phyloP scores from a whole-genome alignment of 2,888 invertebrate species.

The Sepioteuthis lessoniana region DNA sequence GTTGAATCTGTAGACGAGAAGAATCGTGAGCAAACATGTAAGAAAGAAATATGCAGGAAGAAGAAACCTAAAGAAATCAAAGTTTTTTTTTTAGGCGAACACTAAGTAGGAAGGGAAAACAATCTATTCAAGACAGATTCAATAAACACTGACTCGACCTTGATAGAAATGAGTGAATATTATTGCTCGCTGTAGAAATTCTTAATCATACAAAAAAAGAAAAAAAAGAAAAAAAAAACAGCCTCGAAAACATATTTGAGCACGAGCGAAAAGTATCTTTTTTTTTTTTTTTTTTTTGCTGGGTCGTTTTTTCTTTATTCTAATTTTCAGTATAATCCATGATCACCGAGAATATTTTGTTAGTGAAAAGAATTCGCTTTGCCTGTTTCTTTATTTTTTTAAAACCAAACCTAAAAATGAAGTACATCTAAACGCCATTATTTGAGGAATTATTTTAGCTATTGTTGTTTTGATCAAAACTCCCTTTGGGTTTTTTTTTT shows the following conservation, averaged over 20 bases:
- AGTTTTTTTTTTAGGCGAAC: not conserved
- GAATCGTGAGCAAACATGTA: not conserved
- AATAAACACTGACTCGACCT: not conserved
- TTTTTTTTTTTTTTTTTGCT: not conserved
- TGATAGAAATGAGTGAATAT: not conserved
- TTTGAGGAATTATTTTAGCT: too few relatives aligned
- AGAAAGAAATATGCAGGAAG: not conserved
- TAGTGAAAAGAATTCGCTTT: too few relatives aligned
- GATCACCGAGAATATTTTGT: too few relatives aligned
- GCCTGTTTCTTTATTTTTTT: too few relatives aligned
- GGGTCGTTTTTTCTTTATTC: not conserved
- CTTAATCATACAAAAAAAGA: too few relatives aligned
- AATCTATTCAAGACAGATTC: not conserved
- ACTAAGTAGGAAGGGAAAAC: not conserved
- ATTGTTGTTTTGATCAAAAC: too few relatives aligned
- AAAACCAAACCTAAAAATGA: too few relatives aligned
- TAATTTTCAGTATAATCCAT: too few relatives aligned
- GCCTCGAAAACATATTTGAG: not conserved
- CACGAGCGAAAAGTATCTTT: not conserved
- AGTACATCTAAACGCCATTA: too few relatives aligned
- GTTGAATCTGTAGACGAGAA: too few relatives aligned
- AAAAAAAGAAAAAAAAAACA: not conserved
- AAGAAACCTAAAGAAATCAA: not conserved
- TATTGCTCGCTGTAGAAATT: too few relatives aligned
- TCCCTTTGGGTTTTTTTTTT: too few relatives aligned